These are phyloP conservation scores for Neolamprologus tretocephalus DNA, from an alignment of 2,113 vertebrate genomes.

Conservation along the genomic window DNA sequence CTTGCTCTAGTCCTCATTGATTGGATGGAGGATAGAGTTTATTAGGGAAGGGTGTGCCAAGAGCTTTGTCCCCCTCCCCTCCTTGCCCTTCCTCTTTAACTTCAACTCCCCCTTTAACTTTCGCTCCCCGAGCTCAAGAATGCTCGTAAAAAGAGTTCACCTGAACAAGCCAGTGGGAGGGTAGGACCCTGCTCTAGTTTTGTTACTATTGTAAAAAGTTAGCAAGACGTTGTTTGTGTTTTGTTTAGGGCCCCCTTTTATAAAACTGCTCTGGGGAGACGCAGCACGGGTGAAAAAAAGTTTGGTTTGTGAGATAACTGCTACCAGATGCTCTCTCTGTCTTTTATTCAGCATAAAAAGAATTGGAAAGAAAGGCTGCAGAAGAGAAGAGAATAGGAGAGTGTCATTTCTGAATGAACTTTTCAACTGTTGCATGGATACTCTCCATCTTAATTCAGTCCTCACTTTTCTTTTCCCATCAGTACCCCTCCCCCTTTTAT, in stretches of 20 bases:
- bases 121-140: conserved; percentile 69
- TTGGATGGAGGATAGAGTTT: conserved; percentile 61
- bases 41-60: conserved; percentile 62
- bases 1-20: conserved; percentile 42
- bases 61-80: conserved; percentile 47
- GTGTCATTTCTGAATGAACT: conserved; percentile 59
- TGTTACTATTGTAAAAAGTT: conserved; percentile 70
- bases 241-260: conserved; percentile 63
- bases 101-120: conserved; percentile 67
- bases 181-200: conserved; percentile 53
- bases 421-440: conserved; percentile 37
- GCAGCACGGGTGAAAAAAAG: conserved; percentile 54
- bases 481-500: neutral
- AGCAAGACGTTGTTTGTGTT: conserved; percentile 70
- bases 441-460: neutral
- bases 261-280: conserved; percentile 45
- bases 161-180: conserved; percentile 71
- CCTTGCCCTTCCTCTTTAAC: conserved; percentile 60
- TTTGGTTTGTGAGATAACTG: conserved; percentile 70
- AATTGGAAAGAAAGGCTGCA: neutral
- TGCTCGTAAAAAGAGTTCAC: conserved; percentile 73
- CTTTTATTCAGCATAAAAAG: conserved; percentile 44
- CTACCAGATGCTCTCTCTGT: conserved; percentile 72
- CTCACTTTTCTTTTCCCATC: neutral
- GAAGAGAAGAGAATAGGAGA: conserved; percentile 24